Evolutionary conservation across 30 jellyfish, hydroid and myxozoan genomes (phyloP).

Genomic region (Aurelia sp.): DNA sequence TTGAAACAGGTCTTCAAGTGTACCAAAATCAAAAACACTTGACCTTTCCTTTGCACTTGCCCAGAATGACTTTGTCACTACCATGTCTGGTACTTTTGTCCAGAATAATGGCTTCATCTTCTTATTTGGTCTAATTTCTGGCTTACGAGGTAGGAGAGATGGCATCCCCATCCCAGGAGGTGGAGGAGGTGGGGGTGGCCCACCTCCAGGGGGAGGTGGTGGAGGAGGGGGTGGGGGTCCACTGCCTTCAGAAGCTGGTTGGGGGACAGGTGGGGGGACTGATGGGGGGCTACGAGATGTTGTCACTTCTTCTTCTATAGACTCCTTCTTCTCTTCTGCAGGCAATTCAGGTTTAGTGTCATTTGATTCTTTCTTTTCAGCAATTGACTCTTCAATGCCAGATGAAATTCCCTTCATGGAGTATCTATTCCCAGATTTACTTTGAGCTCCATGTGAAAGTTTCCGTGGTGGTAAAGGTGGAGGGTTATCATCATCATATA

Average conservation of each 20-base stretch:
- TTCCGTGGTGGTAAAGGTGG: slow-evolving; percentile 81
- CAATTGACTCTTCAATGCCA: neutral
- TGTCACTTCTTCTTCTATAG: neutral
- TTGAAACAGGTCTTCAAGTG: slow-evolving; percentile 76
- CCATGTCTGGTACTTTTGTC: slow-evolving; percentile 90
- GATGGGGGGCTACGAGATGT: slow-evolving; percentile 7
- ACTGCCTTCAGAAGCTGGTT: neutral
- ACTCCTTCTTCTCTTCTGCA: neutral
- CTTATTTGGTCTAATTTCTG: slow-evolving; percentile 78
- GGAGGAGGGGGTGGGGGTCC: slow-evolving; percentile 84
- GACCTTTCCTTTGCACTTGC: slow-evolving; percentile 63
- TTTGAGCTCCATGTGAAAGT: slow-evolving; percentile 4
- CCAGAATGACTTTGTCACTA: slow-evolving; percentile 82
- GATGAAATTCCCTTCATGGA: neutral
- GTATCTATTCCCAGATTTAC: neutral
- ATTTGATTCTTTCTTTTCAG: neutral
- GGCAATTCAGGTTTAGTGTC: neutral
- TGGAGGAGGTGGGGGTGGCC: slow-evolving; percentile 90
- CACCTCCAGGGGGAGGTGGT: slow-evolving; percentile 58
- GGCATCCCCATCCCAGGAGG: slow-evolving; percentile 50
- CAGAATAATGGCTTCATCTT: slow-evolving; percentile 91
- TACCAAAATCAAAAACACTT: slow-evolving; percentile 51
- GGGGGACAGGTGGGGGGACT: slow-evolving; percentile 38
- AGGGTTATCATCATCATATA: slow-evolving; percentile 57
- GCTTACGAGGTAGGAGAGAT: slow-evolving; percentile 65